phyloP scores from a whole-genome alignment of 2,888 invertebrate genomes.

The Eilema caniola region DNA sequence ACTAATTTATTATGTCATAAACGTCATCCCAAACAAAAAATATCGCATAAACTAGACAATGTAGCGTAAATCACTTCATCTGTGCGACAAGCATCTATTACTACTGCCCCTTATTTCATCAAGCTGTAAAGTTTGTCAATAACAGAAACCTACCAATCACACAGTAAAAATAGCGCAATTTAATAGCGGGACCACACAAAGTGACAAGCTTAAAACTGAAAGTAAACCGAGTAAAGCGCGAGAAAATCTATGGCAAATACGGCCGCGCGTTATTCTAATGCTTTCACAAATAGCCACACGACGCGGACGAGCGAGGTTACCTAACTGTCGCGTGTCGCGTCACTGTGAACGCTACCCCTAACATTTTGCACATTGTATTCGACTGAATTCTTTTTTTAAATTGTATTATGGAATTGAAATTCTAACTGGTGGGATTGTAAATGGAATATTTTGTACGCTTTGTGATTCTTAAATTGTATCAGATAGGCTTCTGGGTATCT shows the following conservation, averaged over 20 bases:
- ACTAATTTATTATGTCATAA: too few species aligned
- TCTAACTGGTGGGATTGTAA: not conserved
- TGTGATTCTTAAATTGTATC: constrained; percentile 13
- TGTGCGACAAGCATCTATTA: not conserved
- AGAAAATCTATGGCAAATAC: constrained; percentile 78
- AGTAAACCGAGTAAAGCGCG: constrained; percentile 74
- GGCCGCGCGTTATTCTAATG: constrained; percentile 72
- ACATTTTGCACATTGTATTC: constrained; percentile 37
- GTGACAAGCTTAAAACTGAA: constrained; percentile 78
- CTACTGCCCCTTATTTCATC: not conserved
- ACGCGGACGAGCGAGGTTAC: constrained; percentile 29
- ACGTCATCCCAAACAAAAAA: too few species aligned
- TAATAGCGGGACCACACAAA: constrained; percentile 70
- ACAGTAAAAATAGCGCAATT: constrained; percentile 49
- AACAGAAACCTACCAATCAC: constrained; percentile 21
- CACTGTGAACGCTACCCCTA: constrained; percentile 28
- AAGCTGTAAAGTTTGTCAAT: constrained; percentile 11
- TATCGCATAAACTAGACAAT: too few species aligned
- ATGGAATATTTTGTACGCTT: constrained; percentile 8
- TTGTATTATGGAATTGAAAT: constrained; percentile 26
- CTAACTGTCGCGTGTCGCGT: constrained; percentile 23
- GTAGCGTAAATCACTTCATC: too few species aligned
- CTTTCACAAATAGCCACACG: constrained; percentile 72
- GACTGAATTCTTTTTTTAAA: constrained; percentile 24
- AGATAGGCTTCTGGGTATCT: not conserved